These are phyloP conservation scores for Phengaris arion DNA, from an alignment of 2,888 invertebrate species.

Conservation along the genomic window DNA sequence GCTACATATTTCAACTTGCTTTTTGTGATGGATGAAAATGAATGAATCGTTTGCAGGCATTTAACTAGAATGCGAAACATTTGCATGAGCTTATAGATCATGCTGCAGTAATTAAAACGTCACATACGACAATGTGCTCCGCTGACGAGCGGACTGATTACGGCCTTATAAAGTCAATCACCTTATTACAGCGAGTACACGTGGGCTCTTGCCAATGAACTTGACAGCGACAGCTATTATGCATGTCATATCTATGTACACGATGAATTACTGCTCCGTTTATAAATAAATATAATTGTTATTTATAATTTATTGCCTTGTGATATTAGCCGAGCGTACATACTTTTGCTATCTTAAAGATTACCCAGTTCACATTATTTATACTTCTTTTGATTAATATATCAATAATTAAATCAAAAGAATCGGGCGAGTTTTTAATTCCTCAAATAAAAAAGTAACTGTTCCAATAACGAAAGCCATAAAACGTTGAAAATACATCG, in stretches of 20 bases:
- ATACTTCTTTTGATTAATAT: neutral
- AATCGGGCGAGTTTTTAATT: neutral
- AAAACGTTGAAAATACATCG: neutral
- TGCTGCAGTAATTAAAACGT: slow-evolving; percentile 26
- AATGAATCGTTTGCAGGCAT: slow-evolving; percentile 24
- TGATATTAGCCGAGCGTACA: neutral
- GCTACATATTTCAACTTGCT: neutral
- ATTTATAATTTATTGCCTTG: slow-evolving; percentile 28
- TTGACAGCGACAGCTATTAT: slow-evolving; percentile 53
- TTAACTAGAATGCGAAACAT: slow-evolving; percentile 1
- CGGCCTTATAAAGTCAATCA: slow-evolving; percentile 65
- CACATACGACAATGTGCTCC: slow-evolving; percentile 33
- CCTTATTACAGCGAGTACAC: slow-evolving; percentile 60
- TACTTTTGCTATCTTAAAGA: neutral
- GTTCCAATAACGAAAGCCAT: neutral
- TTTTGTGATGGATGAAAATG: slow-evolving; percentile 12
- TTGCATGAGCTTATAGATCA: slow-evolving; percentile 27
- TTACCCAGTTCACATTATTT: neutral
- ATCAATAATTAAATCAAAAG: neutral
- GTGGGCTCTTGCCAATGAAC: slow-evolving; percentile 73
- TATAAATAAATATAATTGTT: slow-evolving; percentile 32
- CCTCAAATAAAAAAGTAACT: slow-evolving; percentile 1
- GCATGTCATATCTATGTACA: slow-evolving; percentile 57
- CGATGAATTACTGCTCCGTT: slow-evolving; percentile 30
- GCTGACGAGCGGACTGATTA: slow-evolving; percentile 53